These are phyloP conservation scores for Botrylloides violaceus DNA, from an alignment of 23 tunicate species.

Conservation along the genomic window DNA sequence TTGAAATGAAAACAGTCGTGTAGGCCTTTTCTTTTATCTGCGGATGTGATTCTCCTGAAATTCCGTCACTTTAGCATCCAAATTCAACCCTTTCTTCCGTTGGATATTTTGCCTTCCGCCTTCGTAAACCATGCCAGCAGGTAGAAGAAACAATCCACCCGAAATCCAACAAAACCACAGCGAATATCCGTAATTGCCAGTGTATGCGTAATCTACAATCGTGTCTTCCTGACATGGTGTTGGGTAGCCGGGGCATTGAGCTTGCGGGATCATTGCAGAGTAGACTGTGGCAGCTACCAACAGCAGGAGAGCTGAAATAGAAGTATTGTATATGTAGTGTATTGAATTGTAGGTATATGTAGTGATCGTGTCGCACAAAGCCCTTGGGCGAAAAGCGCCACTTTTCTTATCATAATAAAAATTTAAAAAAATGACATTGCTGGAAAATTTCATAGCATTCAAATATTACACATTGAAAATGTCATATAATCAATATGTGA, in stretches of 20 bases:
- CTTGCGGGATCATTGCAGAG: constrained; percentile 42
- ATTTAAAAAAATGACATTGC: too few species aligned
- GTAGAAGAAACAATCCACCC: constrained; percentile 58
- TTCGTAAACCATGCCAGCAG: constrained; percentile 74
- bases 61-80: background rate
- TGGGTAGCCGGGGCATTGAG: constrained; percentile 21
- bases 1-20: too few species aligned
- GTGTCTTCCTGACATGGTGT: constrained; percentile 17
- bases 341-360: too few species aligned
- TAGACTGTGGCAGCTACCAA: constrained; percentile 42
- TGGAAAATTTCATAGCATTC: too few species aligned
- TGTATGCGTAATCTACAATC: constrained; percentile 38
- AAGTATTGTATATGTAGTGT: background rate
- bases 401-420: too few species aligned
- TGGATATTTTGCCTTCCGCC: constrained; percentile 39
- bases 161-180: constrained; percentile 79
- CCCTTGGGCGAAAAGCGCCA: too few species aligned
- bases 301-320: constrained; percentile 14
- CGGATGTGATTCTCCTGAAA: background rate
- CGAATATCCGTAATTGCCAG: constrained; percentile 75
- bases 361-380: too few species aligned
- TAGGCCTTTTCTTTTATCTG: too few species aligned
- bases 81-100: background rate
- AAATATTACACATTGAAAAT: too few species aligned
- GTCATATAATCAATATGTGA: too few species aligned